Evolutionary conservation across 2,113 vertebrate genomes (phyloP).

Genomic region (Macrotus californicus): DNA sequence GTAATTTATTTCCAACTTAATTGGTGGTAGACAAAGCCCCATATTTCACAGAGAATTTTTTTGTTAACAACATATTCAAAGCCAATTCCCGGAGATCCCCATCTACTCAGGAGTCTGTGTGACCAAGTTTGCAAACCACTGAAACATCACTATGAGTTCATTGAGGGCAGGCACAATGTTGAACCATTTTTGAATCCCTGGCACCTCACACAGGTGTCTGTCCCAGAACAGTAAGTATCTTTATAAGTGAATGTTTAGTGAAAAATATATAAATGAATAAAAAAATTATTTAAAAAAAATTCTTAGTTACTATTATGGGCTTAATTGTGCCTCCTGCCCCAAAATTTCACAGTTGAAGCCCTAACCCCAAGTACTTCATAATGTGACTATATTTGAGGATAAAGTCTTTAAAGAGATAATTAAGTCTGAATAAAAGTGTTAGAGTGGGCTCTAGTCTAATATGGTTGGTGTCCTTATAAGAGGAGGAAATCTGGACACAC

Average conservation of each 20-base stretch:
- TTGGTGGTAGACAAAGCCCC: neutral
- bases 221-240: neutral
- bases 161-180: neutral
- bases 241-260: neutral
- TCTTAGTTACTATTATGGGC: neutral
- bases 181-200: neutral
- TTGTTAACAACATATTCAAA: neutral
- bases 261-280: neutral
- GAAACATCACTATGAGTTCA: neutral
- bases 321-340: neutral
- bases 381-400: neutral
- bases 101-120: neutral
- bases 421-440: neutral
- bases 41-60: neutral
- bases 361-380: neutral
- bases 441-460: neutral
- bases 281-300: neutral
- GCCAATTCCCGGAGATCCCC: neutral
- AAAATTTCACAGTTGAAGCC: neutral
- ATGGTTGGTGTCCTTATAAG: neutral
- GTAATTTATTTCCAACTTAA: neutral
- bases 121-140: neutral
- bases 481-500: neutral
- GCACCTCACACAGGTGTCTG: neutral
- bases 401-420: neutral